Percentiles rank a stretch among this genome's conserved stretches.
These are phyloP conservation scores for Leptinotarsa peninsularis DNA, from an alignment of 2,888 invertebrate genomes.

Conservation along the genomic window DNA sequence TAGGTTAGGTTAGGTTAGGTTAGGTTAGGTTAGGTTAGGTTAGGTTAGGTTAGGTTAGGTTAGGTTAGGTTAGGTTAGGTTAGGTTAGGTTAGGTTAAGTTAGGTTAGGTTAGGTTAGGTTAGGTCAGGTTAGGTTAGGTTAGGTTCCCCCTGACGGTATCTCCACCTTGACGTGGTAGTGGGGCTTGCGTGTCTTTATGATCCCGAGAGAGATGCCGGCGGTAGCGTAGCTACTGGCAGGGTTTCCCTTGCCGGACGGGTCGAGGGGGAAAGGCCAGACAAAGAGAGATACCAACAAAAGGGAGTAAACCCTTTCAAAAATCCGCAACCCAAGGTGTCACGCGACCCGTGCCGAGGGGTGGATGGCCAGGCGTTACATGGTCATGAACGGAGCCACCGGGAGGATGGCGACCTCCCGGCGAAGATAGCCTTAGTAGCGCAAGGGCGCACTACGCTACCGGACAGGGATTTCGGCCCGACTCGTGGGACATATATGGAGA, in stretches of 20 bases:
- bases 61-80: too few relatives aligned
- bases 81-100: not conserved
- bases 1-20: too few relatives aligned
- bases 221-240: too few relatives aligned
- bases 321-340: not conserved
- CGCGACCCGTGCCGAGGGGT: not conserved
- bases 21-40: too few relatives aligned
- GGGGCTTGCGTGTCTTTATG: not conserved
- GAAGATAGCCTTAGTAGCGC: not conserved
- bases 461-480: constrained; percentile 1
- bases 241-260: too few relatives aligned
- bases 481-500: constrained; percentile 5
- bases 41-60: not conserved
- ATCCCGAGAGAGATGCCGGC: too few relatives aligned
- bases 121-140: not conserved
- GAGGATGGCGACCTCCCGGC: not conserved
- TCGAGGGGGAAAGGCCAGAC: too few relatives aligned
- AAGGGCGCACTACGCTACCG: constrained; percentile 6
- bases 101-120: too few relatives aligned
- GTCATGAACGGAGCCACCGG: not conserved
- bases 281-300: too few relatives aligned
- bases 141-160: not conserved
- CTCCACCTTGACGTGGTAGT: not conserved
- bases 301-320: too few relatives aligned
- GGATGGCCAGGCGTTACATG: not conserved